phyloP scores from a whole-genome alignment of 2,888 invertebrate genomes.

The Habroteleia sp. region DNA sequence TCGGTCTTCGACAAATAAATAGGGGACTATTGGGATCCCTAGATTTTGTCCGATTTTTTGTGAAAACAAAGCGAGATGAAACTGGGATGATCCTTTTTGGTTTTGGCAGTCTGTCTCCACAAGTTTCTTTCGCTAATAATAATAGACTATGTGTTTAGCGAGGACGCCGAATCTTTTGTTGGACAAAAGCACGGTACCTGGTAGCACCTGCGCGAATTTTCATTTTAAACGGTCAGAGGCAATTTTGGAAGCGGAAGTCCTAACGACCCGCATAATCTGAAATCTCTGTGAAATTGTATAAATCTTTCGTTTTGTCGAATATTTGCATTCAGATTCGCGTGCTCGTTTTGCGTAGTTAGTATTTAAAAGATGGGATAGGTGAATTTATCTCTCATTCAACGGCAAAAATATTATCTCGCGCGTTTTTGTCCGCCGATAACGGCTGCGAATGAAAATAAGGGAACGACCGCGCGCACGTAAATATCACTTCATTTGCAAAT shows the following conservation, averaged over 20 bases:
- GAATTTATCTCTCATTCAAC: slow-evolving; percentile 44
- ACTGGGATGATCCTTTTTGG: neutral
- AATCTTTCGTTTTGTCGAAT: slow-evolving; percentile 39
- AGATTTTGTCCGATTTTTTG: neutral
- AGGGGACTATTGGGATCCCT: neutral
- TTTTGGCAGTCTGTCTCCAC: neutral
- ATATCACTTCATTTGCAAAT: slow-evolving; percentile 33
- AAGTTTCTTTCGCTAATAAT: neutral
- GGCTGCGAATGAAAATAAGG: slow-evolving; percentile 28
- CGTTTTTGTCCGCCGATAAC: slow-evolving; percentile 21
- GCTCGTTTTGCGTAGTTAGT: slow-evolving; percentile 2
- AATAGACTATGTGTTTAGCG: slow-evolving; percentile 14
- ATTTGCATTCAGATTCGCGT: slow-evolving; percentile 39
- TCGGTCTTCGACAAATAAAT: too few relatives aligned
- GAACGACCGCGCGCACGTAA: slow-evolving; percentile 7
- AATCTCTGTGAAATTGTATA: slow-evolving; percentile 46
- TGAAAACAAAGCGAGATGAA: neutral
- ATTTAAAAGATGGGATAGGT: slow-evolving; percentile 38
- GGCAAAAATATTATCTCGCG: slow-evolving; percentile 34
- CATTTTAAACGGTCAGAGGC: slow-evolving; percentile 2
- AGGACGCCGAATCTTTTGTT: slow-evolving; percentile 8
- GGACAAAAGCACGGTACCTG: slow-evolving; percentile 9
- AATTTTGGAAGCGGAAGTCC: slow-evolving; percentile 36
- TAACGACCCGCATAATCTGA: slow-evolving; percentile 54
- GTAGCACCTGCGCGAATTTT: slow-evolving; percentile 30